Base-by-base conservation (phyloP, 92 coral and sea anemone species). In the Porites evermanni region DNA sequence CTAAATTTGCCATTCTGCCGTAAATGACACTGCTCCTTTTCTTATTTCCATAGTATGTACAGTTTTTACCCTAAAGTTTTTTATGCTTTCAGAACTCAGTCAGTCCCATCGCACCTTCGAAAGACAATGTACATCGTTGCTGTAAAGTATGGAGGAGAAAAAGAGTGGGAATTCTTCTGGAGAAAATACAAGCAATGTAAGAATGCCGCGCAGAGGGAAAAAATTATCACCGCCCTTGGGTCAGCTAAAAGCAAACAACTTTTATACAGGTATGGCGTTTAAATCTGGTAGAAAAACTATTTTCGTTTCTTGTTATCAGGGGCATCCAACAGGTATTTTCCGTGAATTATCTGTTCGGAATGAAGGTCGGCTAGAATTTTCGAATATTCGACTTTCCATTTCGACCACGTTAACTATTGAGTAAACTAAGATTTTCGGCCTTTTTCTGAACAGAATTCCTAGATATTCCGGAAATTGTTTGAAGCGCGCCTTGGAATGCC, bases 91-190 rank as follows among this genome's bases (percentile, higher is more conserved):
- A 64, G 75, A 17, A 68, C 53, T 24, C 51, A 68, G 14, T 79
- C 60, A 7, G 53, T 87, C 1, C 61, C 24, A 16, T 77, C 90
- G 13, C 79, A 80, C 63, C 68, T 87, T 53, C 63, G 70, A 47
- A 75, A 75, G 67, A 44, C 32, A 19, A 78, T 88, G 23, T 88
- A 81, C 80, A 59, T 56, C 72, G 86, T 91, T 10, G 96, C 92
- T 44, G 67, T 93, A 58, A 91, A 75, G 53, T 87, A 79, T 67
- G 96, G 96, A n/a, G 96, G 94, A 6, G 32, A 53, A 11, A 67
- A 29, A n/a, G 94, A 93, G 67, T 93, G 96, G 96, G 89, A 91
- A 53, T 88, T 91, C 70, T 70, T 93, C 67, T 91, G 94, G 96
- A 84, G 67, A 21, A 90, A 79, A 51, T 91, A 78, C 78, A 51